A percentile compares a stretch with the other conserved stretches of the same genome.
These are phyloP conservation scores for Scaptodrosophila latifasciaeformis DNA, from an alignment of 2,888 invertebrate genomes.

Conservation along the genomic window DNA sequence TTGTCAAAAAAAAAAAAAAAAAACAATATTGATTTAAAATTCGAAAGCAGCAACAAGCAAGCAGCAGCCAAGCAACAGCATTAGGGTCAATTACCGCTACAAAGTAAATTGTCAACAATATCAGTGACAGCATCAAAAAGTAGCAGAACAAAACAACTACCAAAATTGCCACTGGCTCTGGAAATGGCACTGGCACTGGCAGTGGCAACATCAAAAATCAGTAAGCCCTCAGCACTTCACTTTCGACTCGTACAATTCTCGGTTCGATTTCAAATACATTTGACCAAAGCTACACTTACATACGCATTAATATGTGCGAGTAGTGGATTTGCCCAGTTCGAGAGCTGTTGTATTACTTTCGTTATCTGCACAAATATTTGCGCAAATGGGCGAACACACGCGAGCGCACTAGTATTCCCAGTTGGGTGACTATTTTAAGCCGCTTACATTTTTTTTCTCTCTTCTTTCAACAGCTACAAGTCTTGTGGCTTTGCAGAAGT, in stretches of 20 bases:
- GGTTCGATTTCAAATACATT: no score
- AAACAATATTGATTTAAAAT: constrained; percentile 52
- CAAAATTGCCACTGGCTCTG: constrained; percentile 20
- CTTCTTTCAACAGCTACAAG: not conserved
- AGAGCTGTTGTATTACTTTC: constrained; percentile 46
- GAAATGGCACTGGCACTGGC: not conserved
- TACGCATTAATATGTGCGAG: not conserved
- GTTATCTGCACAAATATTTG: constrained; percentile 65
- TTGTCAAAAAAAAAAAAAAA: constrained; percentile 50
- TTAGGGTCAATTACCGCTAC: constrained; percentile 62
- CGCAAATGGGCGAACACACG: constrained; percentile 48
- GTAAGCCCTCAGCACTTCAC: constrained; percentile 22
- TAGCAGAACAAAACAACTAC: not conserved
- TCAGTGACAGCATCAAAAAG: constrained; percentile 31
- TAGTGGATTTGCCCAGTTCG: constrained; percentile 14
- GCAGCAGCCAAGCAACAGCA: constrained; percentile 29
- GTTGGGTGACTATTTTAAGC: constrained; percentile 54
- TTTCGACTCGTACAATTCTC: no score
- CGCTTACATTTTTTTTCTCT: constrained; percentile 38
- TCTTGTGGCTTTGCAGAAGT: no score
- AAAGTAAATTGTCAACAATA: constrained; percentile 55
- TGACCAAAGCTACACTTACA: not conserved
- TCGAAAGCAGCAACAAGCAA: not conserved
- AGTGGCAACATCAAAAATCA: not conserved
- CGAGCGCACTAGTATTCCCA: constrained; percentile 36